A percentile compares a stretch with the other conserved stretches of the same genome.
Evolutionary conservation across 2,113 vertebrate genomes (phyloP).

Genomic region (Odocoileus virginianus): DNA sequence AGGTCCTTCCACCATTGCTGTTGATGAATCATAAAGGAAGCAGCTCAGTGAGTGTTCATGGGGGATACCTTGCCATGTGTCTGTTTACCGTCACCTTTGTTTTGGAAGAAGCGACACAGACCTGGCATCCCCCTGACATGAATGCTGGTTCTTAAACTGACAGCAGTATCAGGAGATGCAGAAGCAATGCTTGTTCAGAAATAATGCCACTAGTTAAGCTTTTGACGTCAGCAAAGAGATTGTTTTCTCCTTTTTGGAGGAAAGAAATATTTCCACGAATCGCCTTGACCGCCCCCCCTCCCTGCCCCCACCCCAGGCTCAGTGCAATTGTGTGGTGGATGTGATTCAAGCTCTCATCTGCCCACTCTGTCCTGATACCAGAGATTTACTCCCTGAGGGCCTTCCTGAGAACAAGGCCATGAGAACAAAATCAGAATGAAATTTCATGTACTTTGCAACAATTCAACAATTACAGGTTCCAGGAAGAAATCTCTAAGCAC

Average conservation of each 20-base stretch:
- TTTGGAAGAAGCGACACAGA: constrained; percentile 32
- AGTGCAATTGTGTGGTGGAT: not conserved
- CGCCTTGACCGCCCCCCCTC: not conserved
- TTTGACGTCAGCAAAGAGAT: not conserved
- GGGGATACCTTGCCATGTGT: not conserved
- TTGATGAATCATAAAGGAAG: constrained; percentile 72
- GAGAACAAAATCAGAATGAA: constrained; percentile 24
- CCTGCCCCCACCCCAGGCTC: accelerated
- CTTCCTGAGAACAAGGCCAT: not conserved
- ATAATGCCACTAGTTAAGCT: constrained; percentile 2
- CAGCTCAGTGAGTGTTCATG: constrained; percentile 18
- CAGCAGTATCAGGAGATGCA: not conserved
- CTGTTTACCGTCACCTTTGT: not conserved
- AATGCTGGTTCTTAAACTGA: constrained; percentile 46
- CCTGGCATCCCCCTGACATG: not conserved
- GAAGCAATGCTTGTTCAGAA: constrained; percentile 1
- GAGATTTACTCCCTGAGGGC: not conserved
- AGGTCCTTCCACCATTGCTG: constrained; percentile 52
- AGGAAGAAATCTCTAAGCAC: not conserved
- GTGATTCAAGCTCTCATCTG: not conserved
- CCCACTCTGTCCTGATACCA: not conserved
- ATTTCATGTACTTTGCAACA: constrained; percentile 29
- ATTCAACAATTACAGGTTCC: constrained; percentile 20
- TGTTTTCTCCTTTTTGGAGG: not conserved
- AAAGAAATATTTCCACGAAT: not conserved